A percentile compares a stretch with the other conserved stretches of the same genome.
Evolutionary conservation across 23 tunicate species (phyloP).

Genomic region (Phallusia fumigata): DNA sequence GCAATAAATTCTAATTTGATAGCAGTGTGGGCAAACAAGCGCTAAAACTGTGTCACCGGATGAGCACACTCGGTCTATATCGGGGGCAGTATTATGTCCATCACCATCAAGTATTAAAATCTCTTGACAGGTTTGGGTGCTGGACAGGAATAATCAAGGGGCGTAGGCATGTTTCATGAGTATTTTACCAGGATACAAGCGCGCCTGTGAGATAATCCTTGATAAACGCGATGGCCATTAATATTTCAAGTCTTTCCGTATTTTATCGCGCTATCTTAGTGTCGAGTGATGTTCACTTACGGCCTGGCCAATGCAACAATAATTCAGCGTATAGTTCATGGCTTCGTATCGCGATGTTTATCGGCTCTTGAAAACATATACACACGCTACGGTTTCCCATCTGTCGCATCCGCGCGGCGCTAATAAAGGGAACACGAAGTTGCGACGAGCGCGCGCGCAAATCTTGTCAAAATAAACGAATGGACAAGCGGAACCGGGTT

Average conservation of each 20-base stretch:
- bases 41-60: background rate
- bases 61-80: background rate
- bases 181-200: constrained; percentile 12
- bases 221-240: constrained; percentile 10
- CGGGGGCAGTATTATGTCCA: background rate
- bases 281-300: constrained; percentile 11
- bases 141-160: background rate
- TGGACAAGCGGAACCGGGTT: constrained; percentile 10
- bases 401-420: background rate
- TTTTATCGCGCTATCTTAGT: background rate
- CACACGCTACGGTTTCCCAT: constrained; percentile 8
- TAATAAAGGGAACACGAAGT: background rate
- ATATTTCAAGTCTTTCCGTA: background rate
- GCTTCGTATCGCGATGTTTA: background rate
- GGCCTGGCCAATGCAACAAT: background rate
- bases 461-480: constrained; percentile 4
- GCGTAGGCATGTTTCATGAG: background rate
- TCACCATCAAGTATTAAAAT: background rate
- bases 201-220: background rate
- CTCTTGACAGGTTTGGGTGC: background rate
- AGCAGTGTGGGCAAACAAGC: too few species aligned
- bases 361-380: background rate
- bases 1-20: background rate
- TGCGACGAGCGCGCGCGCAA: background rate
- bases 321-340: background rate